Evolutionary conservation across 35 echinoderm and acorn worm species (phyloP), one percentile per base, ranked within the genome.

Genomic region (Patiria miniata): DNA sequence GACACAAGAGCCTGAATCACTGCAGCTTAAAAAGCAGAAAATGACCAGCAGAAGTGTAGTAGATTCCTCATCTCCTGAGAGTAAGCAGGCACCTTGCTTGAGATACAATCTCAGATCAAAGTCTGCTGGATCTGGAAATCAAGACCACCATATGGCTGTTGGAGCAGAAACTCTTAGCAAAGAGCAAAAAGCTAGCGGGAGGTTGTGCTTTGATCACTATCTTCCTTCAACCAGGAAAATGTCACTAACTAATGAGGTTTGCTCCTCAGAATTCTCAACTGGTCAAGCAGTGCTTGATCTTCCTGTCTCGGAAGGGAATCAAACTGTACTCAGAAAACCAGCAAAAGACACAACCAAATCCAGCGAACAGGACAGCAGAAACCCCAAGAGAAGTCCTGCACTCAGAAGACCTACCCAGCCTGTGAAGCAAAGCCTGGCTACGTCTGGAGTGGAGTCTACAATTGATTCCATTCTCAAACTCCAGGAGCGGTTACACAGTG

Each of bases 381-480:
- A 10, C 34, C 65, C 22, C 21, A 73, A 9, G 60, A 68, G 22
- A 23, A 73, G n/a, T 2, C 52, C 14, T n/a, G 22, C 51, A 54
- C 42, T 53, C 22, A 83, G 26, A 54, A 36, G 37, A 8, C 22
- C 21, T 59, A 23, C 18, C 18, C 30, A 57, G 51, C 52, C 55
- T 32, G 54, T 59, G 54, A 83, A 83, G 51, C 29, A 17, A 47
- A 6, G 42, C n/a, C n/a, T n/a, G n/a, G n/a, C n/a, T n/a, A 47
- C 4, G 42, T 10, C 78, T 81, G 61, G 40, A 39, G 53, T 40
- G 42, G 81, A 83, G 50, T 84, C 88, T 9, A 90, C 88, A 17
- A 84, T 90, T 8, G 88, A 90, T 50, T 68, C 82, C 34, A 90
- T 90, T 50, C 83, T 90, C 80, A 82, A 82, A 36, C 88, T 90